Percentiles rank a stretch among this genome's conserved stretches.
Evolutionary conservation across 2,888 invertebrate genomes (phyloP).

Genomic region (Euclidia mi): DNA sequence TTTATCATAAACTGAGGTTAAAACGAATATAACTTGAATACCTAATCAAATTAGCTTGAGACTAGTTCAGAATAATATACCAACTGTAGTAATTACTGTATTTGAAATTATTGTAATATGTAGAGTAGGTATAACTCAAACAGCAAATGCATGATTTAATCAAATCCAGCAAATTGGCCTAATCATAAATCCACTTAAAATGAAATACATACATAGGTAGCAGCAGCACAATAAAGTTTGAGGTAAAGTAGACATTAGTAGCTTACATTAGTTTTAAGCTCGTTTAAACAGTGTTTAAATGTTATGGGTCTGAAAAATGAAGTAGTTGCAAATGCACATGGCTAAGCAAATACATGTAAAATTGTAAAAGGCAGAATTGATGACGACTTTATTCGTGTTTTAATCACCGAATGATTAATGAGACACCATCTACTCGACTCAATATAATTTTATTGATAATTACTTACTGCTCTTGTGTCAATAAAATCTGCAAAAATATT

Average conservation of each 20-base stretch:
- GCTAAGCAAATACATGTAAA: too few species aligned
- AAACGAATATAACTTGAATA: conserved; percentile 21
- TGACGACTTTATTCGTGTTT: too few species aligned
- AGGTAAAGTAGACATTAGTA: conserved; percentile 36
- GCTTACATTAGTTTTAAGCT: too few species aligned
- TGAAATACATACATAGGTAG: conserved; percentile 18
- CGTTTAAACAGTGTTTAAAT: too few species aligned
- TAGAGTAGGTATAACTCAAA: conserved; percentile 37
- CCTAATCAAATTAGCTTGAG: conserved; percentile 38
- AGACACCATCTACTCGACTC: too few species aligned
- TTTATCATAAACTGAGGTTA: conserved; percentile 10
- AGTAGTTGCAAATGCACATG: too few species aligned
- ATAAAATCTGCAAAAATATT: too few species aligned
- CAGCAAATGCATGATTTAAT: conserved; percentile 25
- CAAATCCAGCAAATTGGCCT: conserved; percentile 38
- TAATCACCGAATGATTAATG: too few species aligned
- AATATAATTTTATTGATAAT: too few species aligned
- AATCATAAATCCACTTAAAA: conserved; percentile 41
- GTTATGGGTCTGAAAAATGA: too few species aligned
- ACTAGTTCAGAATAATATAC: conserved; percentile 38
- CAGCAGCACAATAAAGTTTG: conserved; percentile 25
- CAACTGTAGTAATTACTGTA: conserved; percentile 28
- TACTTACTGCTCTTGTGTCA: too few species aligned
- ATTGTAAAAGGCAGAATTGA: too few species aligned
- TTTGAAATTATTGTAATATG: conserved; percentile 21